These are phyloP conservation scores for Mesitornis unicolor DNA, from an alignment of 2,113 vertebrate genomes.

Conservation along the genomic window DNA sequence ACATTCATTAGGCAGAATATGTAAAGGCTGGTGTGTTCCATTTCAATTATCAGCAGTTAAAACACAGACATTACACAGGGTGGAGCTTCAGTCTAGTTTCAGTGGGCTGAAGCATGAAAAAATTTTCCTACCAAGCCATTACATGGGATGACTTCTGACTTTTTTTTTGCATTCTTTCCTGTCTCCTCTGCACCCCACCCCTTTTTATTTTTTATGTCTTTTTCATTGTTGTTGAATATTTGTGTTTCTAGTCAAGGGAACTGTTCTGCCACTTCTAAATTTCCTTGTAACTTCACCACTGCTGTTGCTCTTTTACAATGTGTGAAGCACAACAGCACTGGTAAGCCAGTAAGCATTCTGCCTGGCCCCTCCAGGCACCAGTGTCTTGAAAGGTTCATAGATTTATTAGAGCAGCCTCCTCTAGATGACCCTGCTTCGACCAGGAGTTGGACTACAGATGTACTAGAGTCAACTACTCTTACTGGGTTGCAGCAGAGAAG, in stretches of 20 bases:
- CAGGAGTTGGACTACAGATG: background rate
- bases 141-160: conserved; percentile 28
- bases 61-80: conserved; percentile 39
- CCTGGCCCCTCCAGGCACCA: background rate
- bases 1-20: conserved; percentile 71
- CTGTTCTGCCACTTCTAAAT: background rate
- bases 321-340: background rate
- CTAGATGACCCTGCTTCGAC: background rate
- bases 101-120: conserved; percentile 41
- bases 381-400: background rate
- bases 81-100: conserved; percentile 54
- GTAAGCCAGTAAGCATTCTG: background rate
- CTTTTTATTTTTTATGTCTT: background rate
- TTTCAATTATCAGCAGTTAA: conserved; percentile 64
- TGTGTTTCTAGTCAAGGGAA: background rate
- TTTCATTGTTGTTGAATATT: conserved; percentile 19
- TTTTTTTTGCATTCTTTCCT: background rate
- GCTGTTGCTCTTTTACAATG: background rate
- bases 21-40: conserved; percentile 55
- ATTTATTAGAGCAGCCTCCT: background rate
- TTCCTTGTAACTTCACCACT: background rate
- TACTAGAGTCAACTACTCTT: background rate
- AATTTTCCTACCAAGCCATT: conserved; percentile 35
- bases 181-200: background rate
- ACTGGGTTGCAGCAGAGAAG: background rate